phyloP scores from a whole-genome alignment of 2,113 vertebrate species.

The Leptocoma aspasia region DNA sequence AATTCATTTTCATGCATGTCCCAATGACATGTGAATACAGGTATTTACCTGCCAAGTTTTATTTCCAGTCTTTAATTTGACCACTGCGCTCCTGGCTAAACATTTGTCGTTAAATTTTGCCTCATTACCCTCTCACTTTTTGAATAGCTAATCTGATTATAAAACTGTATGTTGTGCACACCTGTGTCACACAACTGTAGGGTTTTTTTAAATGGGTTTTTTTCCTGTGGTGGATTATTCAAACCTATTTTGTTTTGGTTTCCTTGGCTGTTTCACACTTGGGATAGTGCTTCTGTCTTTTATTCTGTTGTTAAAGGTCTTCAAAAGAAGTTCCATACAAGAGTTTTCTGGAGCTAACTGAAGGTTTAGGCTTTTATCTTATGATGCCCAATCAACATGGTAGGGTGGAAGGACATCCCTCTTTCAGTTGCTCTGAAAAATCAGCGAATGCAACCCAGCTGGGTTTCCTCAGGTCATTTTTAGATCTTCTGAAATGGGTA shows the following conservation, averaged over 20 bases:
- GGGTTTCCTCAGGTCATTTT: background rate
- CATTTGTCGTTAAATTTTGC: background rate
- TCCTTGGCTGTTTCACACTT: background rate
- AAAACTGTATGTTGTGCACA: background rate
- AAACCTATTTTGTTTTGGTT: background rate
- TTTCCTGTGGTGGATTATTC: background rate
- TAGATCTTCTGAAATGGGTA: background rate
- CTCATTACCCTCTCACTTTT: background rate
- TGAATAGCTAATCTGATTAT: background rate
- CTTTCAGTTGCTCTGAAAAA: background rate
- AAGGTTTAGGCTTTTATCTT: background rate
- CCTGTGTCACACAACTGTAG: background rate
- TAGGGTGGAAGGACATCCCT: background rate
- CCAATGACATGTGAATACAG: background rate
- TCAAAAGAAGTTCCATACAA: background rate
- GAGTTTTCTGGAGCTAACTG: background rate
- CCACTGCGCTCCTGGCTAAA: background rate
- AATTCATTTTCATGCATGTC: background rate
- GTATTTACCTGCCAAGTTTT: background rate
- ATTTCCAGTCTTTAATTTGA: background rate
- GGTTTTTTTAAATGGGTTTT: background rate
- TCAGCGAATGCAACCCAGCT: background rate
- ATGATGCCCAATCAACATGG: background rate
- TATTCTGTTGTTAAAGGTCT: background rate
- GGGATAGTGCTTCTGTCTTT: background rate